These are phyloP conservation scores for Astreopora myriophthalma DNA, from an alignment of 64 coral and sea anemone genomes.

Conservation along the genomic window DNA sequence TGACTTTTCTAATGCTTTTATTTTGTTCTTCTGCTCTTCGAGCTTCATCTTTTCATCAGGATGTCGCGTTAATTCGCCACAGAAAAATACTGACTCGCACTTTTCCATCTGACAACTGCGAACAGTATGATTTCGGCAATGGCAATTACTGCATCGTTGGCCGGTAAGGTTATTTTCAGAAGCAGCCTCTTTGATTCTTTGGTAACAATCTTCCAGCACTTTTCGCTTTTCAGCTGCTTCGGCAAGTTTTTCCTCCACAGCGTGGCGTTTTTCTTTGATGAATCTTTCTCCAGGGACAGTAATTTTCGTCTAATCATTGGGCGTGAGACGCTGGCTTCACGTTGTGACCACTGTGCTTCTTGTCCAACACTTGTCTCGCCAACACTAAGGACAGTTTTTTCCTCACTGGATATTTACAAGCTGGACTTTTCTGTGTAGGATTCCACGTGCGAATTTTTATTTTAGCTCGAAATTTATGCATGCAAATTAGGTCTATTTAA, in stretches of 20 bases:
- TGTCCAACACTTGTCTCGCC: not conserved
- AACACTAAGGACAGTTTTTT: not conserved
- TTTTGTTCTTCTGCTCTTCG: conserved; percentile 52
- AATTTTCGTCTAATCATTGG: conserved; percentile 17
- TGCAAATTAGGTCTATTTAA: too few species aligned
- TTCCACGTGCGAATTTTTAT: too few species aligned
- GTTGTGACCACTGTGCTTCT: not conserved
- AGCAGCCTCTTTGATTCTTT: conserved; percentile 25
- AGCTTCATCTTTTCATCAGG: conserved; percentile 57
- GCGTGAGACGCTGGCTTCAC: not conserved
- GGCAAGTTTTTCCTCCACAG: conserved; percentile 11
- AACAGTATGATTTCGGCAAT: conserved; percentile 53
- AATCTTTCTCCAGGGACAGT: conserved; percentile 44
- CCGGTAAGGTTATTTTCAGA: not conserved
- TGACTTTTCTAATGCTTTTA: conserved; percentile 51
- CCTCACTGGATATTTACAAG: conserved; percentile 32
- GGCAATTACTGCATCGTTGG: conserved; percentile 37
- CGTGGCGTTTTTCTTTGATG: conserved; percentile 33
- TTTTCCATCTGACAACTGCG: conserved; percentile 49
- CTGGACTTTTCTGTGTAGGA: not conserved
- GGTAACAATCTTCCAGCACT: not conserved
- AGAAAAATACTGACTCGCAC: conserved; percentile 61
- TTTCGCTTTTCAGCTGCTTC: conserved; percentile 3
- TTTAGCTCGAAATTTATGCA: too few species aligned
- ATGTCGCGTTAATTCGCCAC: conserved; percentile 39